Conservation (phyloP, 2,888 invertebrate species). For the Tetragonisca angustula region DNA sequence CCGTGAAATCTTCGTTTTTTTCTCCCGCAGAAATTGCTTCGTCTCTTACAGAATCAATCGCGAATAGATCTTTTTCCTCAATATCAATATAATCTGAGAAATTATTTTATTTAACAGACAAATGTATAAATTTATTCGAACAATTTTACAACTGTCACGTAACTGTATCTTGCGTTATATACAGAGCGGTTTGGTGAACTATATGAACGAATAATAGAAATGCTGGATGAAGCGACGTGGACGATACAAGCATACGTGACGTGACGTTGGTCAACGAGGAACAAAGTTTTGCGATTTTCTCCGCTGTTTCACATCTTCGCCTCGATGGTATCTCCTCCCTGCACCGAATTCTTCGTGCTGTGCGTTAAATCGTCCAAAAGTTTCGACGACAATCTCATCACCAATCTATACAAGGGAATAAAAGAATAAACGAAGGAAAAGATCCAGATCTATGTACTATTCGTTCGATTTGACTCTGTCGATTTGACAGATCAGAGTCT, state of each 20-base stretch:
- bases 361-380: constrained; percentile 30
- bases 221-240: background rate
- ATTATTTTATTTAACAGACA: background rate
- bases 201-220: constrained; percentile 4
- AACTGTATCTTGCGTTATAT: constrained; percentile 10
- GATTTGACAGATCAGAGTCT: background rate
- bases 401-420: constrained; percentile 57
- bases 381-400: constrained; percentile 66
- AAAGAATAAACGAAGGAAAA: background rate
- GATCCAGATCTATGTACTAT: background rate
- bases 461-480: background rate
- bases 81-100: background rate
- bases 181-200: background rate
- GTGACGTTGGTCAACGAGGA: constrained; percentile 20
- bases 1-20: background rate
- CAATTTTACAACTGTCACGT: constrained; percentile 4
- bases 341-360: constrained; percentile 1
- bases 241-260: constrained; percentile 12
- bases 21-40: background rate
- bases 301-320: too few species aligned
- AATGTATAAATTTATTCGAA: constrained; percentile 18
- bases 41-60: background rate
- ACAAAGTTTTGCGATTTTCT: background rate
- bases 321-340: background rate
- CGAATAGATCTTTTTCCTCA: background rate